phyloP scores from a whole-genome alignment of 1,140 invertebrate genomes.

The Ectropis grisescens region DNA sequence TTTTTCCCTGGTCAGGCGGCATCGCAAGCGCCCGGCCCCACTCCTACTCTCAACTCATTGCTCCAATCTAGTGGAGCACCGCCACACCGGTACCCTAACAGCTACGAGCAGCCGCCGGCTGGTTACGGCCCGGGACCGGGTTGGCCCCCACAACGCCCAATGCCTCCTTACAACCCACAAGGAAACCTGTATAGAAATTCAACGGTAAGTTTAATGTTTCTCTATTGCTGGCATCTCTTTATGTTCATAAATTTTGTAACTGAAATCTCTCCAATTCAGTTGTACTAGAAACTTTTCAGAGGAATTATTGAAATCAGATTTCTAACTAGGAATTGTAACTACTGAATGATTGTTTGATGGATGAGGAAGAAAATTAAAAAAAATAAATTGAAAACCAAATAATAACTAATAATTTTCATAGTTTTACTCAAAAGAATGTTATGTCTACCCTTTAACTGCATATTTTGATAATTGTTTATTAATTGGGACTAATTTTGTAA shows the following conservation, averaged over 20 bases:
- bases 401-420: too few species aligned
- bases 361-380: too few species aligned
- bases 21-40: slow-evolving; percentile 86
- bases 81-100: slow-evolving; percentile 67
- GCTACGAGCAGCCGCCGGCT: slow-evolving; percentile 56
- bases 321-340: too few species aligned
- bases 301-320: too few species aligned
- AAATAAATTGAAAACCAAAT: too few species aligned
- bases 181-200: slow-evolving; percentile 63
- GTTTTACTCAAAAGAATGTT: too few species aligned
- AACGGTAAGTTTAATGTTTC: slow-evolving; percentile 55
- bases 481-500: too few species aligned
- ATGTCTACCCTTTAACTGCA: too few species aligned
- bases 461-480: too few species aligned
- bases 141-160: slow-evolving; percentile 58
- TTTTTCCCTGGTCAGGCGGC: slow-evolving; percentile 77
- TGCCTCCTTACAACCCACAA: slow-evolving; percentile 67
- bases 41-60: slow-evolving; percentile 91
- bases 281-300: too few species aligned
- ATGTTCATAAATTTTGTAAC: neutral
- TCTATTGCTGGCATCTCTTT: slow-evolving; percentile 3
- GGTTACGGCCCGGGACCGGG: slow-evolving; percentile 52
- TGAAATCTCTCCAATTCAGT: too few species aligned
- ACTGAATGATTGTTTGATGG: too few species aligned
- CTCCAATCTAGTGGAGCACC: slow-evolving; percentile 85